Base-by-base conservation (phyloP, 2,113 vertebrate species). In the Pantherophis guttatus region DNA sequence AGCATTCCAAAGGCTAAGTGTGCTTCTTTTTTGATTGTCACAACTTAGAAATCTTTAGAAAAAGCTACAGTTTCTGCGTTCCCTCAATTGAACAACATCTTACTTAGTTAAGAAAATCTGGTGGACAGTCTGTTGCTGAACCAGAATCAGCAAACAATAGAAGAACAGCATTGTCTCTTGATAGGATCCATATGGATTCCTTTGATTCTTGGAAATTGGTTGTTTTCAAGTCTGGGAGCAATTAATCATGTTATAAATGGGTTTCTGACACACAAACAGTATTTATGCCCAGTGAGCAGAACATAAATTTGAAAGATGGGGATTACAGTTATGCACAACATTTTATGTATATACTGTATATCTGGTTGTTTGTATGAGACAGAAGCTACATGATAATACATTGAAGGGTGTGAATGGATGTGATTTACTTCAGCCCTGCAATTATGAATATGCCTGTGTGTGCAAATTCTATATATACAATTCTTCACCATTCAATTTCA, bases 181-280 rank as follows among this genome's bases (percentile, higher is more conserved):
- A 93, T 90, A 87, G 21, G 48, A 93, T 90, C 89, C 92, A 26
- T 87, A 93, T 90, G 92, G 55, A 15, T 81, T 86, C 44, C 29
- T 93, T 90, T 90, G 92, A 87, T 53, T 93, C 92, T 93, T 93
- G 75, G 88, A 90, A 93, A 62, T 87, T 33, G 48, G 50, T 54
- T 86, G 75, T 86, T 87, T 86, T 54, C 6, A 62, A 85, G n/a
- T 86, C 88, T 90, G 75, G 75, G 57, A 90, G 29, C 50, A 90
- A 90, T 93, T 93, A 65, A 86, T 93, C 75, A 87, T 65, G 86
- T 86, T 44, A 90, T 62, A 90, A 93, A 86, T 62, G 57, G 44
- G 48, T 54, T 58, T 93, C 75, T 90, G 92, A 90, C 55, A 86
- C 57, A 93, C 86, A 87, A 90, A 90, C n/a, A 86, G 57, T 3